phyloP scores from a whole-genome alignment of 2,888 invertebrate species.

The Idaea dimidiata region DNA sequence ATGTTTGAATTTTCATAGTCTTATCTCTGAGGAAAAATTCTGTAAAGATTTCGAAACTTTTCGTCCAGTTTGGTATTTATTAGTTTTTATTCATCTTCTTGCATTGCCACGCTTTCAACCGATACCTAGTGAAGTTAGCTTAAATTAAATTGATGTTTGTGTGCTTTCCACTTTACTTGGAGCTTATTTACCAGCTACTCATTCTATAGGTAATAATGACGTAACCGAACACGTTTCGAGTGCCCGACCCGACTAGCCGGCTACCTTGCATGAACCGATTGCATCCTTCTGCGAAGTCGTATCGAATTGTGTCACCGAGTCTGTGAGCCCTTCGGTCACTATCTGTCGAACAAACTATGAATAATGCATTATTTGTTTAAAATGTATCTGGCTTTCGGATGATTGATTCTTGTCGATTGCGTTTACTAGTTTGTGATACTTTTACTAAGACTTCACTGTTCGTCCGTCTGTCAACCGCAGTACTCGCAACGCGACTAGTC shows the following conservation, averaged over 20 bases:
- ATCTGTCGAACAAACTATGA: not conserved
- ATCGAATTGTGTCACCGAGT: not conserved
- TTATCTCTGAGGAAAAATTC: no score
- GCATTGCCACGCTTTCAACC: no score
- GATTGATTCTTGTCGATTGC: not conserved
- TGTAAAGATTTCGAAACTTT: no score
- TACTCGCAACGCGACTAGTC: no score
- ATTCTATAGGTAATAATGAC: slow-evolving; percentile 28
- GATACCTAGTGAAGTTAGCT: no score
- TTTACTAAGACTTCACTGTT: no score
- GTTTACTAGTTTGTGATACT: not conserved
- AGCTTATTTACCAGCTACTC: not conserved
- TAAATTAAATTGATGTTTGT: no score
- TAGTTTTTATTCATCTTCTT: no score
- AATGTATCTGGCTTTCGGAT: not conserved
- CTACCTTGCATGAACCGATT: slow-evolving; percentile 31
- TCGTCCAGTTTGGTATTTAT: no score
- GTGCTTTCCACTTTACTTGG: no score
- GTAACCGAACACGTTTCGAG: slow-evolving; percentile 23
- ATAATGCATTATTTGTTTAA: not conserved
- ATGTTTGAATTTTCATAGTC: no score
- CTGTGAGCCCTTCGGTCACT: not conserved
- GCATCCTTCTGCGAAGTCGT: slow-evolving; percentile 29
- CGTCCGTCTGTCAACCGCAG: no score
- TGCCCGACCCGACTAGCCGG: slow-evolving; percentile 22